Conservation (phyloP, 2,113 vertebrate genomes). For the Osmerus eperlanus region DNA sequence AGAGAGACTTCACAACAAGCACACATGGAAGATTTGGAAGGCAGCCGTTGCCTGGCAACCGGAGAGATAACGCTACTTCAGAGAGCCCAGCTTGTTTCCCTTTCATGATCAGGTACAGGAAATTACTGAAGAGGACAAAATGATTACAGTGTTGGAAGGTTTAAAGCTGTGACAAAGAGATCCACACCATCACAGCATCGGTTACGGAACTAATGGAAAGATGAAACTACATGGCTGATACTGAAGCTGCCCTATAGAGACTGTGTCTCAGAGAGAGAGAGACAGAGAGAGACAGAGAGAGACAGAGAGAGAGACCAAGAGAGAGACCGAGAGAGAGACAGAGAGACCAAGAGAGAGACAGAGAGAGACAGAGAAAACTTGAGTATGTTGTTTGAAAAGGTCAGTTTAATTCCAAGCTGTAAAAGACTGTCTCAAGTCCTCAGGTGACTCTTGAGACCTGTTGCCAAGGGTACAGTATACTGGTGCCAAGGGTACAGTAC, state of each 20-base stretch:
- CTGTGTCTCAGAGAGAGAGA: not conserved
- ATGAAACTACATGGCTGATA: no score
- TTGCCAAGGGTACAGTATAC: no score
- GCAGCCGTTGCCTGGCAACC: conserved; percentile 51
- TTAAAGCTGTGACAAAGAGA: no score
- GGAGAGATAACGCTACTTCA: conserved; percentile 15
- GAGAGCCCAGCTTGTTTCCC: not conserved
- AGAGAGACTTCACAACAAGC: not conserved
- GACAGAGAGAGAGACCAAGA: not conserved
- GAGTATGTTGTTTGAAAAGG: not conserved
- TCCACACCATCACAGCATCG: no score
- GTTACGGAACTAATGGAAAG: no score
- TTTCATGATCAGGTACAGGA: no score
- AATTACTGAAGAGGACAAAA: no score
- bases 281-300: not conserved
- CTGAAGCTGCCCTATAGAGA: not conserved
- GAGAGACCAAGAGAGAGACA: not conserved
- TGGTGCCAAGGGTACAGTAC: no score
- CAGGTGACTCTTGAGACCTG: no score
- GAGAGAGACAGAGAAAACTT: not conserved
- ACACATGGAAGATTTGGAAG: conserved; percentile 21
- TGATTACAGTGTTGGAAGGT: no score
- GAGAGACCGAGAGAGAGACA: not conserved
- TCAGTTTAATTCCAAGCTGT: no score
- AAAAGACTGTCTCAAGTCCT: no score